These are phyloP conservation scores for Cydia amplana DNA, from an alignment of 1,140 invertebrate species.

Conservation along the genomic window DNA sequence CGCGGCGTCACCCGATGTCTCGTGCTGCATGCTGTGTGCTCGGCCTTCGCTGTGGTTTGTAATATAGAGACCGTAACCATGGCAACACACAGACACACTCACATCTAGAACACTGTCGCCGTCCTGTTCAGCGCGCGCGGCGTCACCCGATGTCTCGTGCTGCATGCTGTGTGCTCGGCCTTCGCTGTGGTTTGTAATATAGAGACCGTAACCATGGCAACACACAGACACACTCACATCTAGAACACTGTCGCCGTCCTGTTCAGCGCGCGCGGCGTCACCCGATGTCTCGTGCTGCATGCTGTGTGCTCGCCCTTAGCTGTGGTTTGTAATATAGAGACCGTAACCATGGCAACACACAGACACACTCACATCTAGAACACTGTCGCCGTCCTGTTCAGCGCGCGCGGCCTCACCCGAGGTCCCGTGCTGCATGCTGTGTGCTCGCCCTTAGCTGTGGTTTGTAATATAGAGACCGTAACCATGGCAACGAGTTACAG, in stretches of 20 bases:
- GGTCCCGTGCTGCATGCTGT: slow-evolving; percentile 67
- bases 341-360: background rate
- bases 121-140: slow-evolving; percentile 57
- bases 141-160: slow-evolving; percentile 61
- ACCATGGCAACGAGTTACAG: background rate
- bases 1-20: slow-evolving; percentile 60
- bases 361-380: slow-evolving; percentile 49
- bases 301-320: slow-evolving; percentile 54
- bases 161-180: slow-evolving; percentile 65
- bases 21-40: slow-evolving; percentile 58
- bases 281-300: slow-evolving; percentile 66
- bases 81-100: slow-evolving; percentile 28
- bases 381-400: slow-evolving; percentile 60
- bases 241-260: slow-evolving; percentile 63
- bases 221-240: slow-evolving; percentile 41
- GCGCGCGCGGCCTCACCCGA: slow-evolving; percentile 59
- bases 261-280: slow-evolving; percentile 57
- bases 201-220: background rate
- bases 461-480: background rate
- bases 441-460: slow-evolving; percentile 43
- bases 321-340: background rate
- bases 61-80: background rate
- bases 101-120: slow-evolving; percentile 62
- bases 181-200: background rate
- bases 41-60: background rate